Evolutionary conservation across 2,113 vertebrate species (phyloP).

Genomic region (Scatophagus argus): DNA sequence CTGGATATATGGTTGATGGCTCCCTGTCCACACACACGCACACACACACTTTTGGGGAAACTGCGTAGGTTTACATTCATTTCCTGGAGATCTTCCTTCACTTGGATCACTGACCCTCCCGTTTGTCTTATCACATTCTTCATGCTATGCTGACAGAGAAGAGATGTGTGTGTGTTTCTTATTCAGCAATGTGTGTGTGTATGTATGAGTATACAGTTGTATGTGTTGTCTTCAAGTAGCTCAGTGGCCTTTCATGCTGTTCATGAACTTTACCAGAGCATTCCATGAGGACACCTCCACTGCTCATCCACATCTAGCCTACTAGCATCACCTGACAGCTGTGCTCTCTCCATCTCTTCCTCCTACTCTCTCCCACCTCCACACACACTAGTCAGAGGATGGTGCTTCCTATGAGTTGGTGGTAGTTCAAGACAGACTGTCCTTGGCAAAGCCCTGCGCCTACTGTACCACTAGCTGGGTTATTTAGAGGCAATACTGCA

Average conservation of each 20-base stretch:
- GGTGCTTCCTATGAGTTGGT: conserved; percentile 57
- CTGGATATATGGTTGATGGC: not conserved
- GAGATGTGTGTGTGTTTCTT: not conserved
- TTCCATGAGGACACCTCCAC: conserved; percentile 48
- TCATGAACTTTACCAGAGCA: conserved; percentile 61
- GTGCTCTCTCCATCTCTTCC: conserved; percentile 19
- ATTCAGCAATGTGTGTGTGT: not conserved
- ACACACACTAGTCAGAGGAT: conserved; percentile 46
- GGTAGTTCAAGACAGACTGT: conserved; percentile 33
- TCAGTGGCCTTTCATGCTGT: conserved; percentile 59
- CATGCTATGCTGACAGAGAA: not conserved
- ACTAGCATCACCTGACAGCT: conserved; percentile 46
- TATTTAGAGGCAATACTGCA: conserved; percentile 11
- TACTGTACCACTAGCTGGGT: not conserved
- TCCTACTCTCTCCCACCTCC: conserved; percentile 53
- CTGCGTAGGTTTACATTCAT: no score
- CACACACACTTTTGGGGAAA: no score
- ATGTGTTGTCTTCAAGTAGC: conserved; percentile 37
- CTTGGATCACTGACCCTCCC: no score
- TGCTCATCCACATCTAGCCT: conserved; percentile 50
- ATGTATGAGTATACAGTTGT: conserved; percentile 2
- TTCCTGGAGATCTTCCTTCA: no score
- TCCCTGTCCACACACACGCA: conserved; percentile 10
- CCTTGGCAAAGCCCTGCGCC: conserved; percentile 31
- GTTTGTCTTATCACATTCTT: conserved; percentile 31